phyloP scores from a whole-genome alignment of 2,797 vertebrate genomes.

The Pseudotriccus pelzelni region DNA sequence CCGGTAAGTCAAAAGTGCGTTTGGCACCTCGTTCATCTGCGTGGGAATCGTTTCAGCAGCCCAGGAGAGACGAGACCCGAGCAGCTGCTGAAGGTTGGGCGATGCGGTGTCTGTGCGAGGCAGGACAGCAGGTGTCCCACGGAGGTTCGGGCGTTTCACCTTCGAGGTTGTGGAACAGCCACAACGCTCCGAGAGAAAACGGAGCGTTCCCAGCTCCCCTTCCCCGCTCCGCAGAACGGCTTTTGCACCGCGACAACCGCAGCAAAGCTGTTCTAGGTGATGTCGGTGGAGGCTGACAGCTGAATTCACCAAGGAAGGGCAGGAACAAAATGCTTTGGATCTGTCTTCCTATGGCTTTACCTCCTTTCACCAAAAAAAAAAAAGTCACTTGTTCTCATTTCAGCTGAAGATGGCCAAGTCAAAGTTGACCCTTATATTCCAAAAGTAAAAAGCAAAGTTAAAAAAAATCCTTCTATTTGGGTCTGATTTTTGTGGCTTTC shows the following conservation, averaged over 20 bases:
- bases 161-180: neutral
- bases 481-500: neutral
- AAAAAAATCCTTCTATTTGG: fast-evolving
- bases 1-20: slow-evolving; percentile 82
- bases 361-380: no score
- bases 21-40: neutral
- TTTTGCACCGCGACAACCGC: neutral
- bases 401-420: no score
- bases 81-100: neutral
- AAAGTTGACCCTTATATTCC: neutral
- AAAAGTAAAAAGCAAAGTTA: neutral
- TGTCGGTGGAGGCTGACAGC: neutral
- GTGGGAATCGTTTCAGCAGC: neutral
- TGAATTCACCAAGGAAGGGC: neutral
- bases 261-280: neutral
- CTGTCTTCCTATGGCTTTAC: neutral
- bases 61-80: neutral
- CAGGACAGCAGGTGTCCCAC: neutral
- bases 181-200: neutral
- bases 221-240: neutral
- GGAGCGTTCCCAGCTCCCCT: neutral
- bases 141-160: neutral
- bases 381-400: no score
- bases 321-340: neutral
- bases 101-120: fast-evolving